Evolutionary conservation across 2,888 invertebrate genomes (phyloP).

Genomic region (Ophion obscuratus): DNA sequence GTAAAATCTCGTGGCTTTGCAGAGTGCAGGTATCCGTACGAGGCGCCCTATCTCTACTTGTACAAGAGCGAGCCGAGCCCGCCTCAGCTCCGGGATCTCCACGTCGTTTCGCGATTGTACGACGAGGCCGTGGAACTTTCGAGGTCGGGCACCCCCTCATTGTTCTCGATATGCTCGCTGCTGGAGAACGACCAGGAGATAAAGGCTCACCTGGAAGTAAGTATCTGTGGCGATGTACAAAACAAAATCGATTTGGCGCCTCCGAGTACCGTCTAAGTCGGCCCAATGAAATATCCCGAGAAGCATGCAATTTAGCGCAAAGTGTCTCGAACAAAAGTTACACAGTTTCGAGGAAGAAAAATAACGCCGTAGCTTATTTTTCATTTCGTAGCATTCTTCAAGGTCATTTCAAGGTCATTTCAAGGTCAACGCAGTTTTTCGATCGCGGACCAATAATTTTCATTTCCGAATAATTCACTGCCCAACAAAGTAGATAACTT

Average conservation of each 20-base stretch:
- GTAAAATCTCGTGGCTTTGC: constrained; percentile 3
- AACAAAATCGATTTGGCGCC: no score
- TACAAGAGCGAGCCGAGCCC: constrained; percentile 85
- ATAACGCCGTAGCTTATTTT: not conserved
- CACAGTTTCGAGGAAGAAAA: not conserved
- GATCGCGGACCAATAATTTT: not conserved
- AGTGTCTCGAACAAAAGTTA: not conserved
- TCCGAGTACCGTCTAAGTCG: no score
- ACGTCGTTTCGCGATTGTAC: constrained; percentile 88
- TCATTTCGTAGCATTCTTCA: not conserved
- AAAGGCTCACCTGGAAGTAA: constrained; percentile 85
- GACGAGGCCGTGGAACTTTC: constrained; percentile 89
- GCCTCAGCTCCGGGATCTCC: constrained; percentile 88
- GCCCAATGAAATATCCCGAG: not conserved
- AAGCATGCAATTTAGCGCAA: not conserved
- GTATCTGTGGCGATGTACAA: not conserved
- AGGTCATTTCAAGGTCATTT: not conserved
- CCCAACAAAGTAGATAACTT: not conserved
- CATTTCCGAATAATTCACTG: not conserved
- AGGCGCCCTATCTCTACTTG: constrained; percentile 89
- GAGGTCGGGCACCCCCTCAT: constrained; percentile 89
- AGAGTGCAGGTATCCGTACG: constrained; percentile 89
- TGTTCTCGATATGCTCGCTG: constrained; percentile 90
- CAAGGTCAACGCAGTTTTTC: not conserved
- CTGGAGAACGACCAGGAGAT: constrained; percentile 90